Conservation (phyloP, 2,113 vertebrate species). For the Meriones unguiculatus region DNA sequence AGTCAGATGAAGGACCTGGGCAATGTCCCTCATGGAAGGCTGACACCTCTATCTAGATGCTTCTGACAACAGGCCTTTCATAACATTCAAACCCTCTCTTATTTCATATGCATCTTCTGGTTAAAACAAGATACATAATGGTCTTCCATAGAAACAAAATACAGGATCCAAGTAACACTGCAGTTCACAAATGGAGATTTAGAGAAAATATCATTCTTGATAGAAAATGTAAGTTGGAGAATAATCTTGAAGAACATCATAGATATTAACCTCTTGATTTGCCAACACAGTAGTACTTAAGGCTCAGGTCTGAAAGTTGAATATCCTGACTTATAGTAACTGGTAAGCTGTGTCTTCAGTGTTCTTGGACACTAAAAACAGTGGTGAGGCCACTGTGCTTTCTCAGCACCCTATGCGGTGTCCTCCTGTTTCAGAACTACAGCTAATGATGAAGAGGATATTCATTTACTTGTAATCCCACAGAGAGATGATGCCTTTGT, state of each 20-base stretch:
- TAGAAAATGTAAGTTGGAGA: slow-evolving; percentile 14
- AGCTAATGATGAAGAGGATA: background rate
- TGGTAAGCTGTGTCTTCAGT: background rate
- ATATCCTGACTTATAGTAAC: background rate
- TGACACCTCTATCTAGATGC: background rate
- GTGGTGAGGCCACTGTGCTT: background rate
- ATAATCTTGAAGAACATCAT: background rate
- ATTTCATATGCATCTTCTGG: background rate
- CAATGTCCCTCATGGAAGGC: slow-evolving; percentile 35
- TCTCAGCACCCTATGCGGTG: background rate
- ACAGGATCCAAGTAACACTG: background rate
- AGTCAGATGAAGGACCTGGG: background rate
- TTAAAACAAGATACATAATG: background rate
- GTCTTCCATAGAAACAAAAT: background rate
- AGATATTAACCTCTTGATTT: background rate
- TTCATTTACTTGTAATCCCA: background rate
- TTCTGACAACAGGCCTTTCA: background rate
- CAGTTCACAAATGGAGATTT: slow-evolving; percentile 24
- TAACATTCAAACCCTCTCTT: background rate
- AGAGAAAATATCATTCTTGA: background rate
- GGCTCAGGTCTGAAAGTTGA: background rate
- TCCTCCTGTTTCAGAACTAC: background rate
- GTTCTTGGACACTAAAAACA: background rate
- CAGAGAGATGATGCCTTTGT: background rate
- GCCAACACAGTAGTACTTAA: background rate